Base-by-base conservation (phyloP, 2,797 vertebrate genomes). In the Hypotaenidia okinawae region DNA sequence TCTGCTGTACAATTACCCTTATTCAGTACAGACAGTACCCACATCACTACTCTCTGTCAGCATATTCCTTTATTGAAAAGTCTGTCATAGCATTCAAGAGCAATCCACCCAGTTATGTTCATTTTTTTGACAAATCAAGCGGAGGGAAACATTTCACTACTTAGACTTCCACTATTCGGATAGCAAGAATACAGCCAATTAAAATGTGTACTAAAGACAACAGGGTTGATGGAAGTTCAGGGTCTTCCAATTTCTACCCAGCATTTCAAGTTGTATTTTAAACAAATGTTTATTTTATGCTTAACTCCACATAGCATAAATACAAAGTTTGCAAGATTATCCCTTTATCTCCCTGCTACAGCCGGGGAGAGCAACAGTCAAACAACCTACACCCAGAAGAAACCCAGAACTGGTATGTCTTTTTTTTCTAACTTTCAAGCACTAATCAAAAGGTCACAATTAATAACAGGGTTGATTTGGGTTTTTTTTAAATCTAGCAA, bases 341-440 rank as follows among this genome's bases (percentile, higher is more conserved):
- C 74, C 74, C 64, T 94, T 96, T 97, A 97, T 97, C 97, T 94
- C 69, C 30, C 77, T 58, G 19, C 15, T 67, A 54, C 96, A 97
- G 94, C 45, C 54, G 69, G 54, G 23, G 62, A 78, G 14, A 35
- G 37, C 67, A 72, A 70, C 55, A 69, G 70, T 75, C 85, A 77
- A 77, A 93, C 10, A 74, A n/a, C 24, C 33, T 64, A 95, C 37
- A 72, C 33, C 18, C 63, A 76, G 64, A 83, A 83, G 18, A 81
- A 93, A 86, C 13, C 0, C 39, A 66, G 37, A 94, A 84, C 43
- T 13, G 66, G 23, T 13, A 1, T 28, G 28, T 22, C 13, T 37
- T 87, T 85, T 70, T 51, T 51, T 28, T 57, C 30, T 64, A 70
- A 64, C 30, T 79, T 70, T 62, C 18, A 72, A 2, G 5, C 2